Percentiles rank a stretch among this genome's conserved stretches.
Evolutionary conservation across 2,113 vertebrate genomes (phyloP).

Genomic region (Rhea americana): DNA sequence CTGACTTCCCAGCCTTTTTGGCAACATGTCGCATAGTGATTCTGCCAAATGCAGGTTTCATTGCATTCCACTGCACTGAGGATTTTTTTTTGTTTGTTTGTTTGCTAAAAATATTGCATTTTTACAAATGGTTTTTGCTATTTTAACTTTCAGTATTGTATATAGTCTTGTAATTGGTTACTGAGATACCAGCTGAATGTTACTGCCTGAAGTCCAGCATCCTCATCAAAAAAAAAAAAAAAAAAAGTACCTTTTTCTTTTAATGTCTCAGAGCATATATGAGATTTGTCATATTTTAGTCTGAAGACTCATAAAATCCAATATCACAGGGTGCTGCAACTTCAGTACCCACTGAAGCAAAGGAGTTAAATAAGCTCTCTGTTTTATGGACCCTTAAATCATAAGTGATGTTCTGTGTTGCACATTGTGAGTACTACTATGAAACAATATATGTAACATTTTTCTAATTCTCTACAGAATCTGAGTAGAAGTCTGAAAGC

Average conservation of each 20-base stretch:
- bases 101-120: neutral
- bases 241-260: neutral
- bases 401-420: conserved; percentile 58
- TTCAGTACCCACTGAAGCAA: conserved; percentile 27
- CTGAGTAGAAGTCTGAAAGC: conserved; percentile 61
- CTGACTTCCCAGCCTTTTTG: conserved; percentile 42
- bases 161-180: neutral
- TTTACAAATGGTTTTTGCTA: neutral
- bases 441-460: conserved; percentile 58
- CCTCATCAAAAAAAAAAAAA: neutral
- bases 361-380: conserved; percentile 68
- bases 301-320: conserved; percentile 30
- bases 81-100: neutral
- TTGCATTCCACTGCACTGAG: neutral
- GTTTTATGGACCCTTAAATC: conserved; percentile 68
- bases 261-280: neutral
- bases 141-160: neutral
- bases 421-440: conserved; percentile 18
- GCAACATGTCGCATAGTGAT: neutral
- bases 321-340: neutral
- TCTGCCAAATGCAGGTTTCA: neutral
- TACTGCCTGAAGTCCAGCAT: neutral
- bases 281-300: neutral
- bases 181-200: neutral
- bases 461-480: conserved; percentile 51